Percentiles rank a stretch among this genome's conserved stretches.
phyloP scores from a whole-genome alignment of 35 echinoderm and acorn worm species.

The Patiria miniata region DNA sequence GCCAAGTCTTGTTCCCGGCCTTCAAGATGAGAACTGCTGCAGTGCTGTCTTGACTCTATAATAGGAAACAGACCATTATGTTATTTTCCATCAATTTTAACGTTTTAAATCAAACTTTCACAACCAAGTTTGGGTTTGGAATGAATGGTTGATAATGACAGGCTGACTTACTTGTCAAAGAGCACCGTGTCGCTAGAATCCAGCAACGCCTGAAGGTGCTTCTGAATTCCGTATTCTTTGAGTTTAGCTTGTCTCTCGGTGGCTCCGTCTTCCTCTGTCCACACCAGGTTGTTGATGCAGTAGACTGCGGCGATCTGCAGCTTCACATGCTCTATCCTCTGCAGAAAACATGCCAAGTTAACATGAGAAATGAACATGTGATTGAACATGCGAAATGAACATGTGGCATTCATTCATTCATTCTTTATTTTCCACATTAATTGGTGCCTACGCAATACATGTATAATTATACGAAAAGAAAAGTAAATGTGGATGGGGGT shows the following conservation, averaged over 20 bases:
- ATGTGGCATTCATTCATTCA: too few species aligned
- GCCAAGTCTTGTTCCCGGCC: neutral
- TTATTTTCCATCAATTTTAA: too few species aligned
- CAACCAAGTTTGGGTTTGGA: too few species aligned
- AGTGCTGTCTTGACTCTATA: constrained; percentile 70
- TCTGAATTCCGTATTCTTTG: constrained; percentile 87
- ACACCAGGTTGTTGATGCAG: constrained; percentile 97
- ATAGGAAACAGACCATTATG: constrained; percentile 9
- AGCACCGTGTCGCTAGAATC: constrained; percentile 76
- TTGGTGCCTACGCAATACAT: too few species aligned
- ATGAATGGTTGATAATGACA: too few species aligned
- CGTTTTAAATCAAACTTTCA: too few species aligned
- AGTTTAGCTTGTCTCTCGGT: constrained; percentile 86
- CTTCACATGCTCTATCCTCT: constrained; percentile 94
- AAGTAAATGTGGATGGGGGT: too few species aligned
- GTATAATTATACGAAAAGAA: too few species aligned
- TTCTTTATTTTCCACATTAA: too few species aligned
- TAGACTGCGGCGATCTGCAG: constrained; percentile 89
- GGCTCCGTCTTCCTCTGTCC: constrained; percentile 97
- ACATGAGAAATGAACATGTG: neutral
- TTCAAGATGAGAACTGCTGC: constrained; percentile 72
- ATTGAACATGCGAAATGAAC: too few species aligned
- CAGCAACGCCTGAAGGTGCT: constrained; percentile 84
- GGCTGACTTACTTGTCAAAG: constrained; percentile 92
- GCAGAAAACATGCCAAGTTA: neutral